A percentile compares a stretch with the other conserved stretches of the same genome.
Conservation (phyloP, 1,140 invertebrate species). For the Proctacanthus coquilletti region DNA sequence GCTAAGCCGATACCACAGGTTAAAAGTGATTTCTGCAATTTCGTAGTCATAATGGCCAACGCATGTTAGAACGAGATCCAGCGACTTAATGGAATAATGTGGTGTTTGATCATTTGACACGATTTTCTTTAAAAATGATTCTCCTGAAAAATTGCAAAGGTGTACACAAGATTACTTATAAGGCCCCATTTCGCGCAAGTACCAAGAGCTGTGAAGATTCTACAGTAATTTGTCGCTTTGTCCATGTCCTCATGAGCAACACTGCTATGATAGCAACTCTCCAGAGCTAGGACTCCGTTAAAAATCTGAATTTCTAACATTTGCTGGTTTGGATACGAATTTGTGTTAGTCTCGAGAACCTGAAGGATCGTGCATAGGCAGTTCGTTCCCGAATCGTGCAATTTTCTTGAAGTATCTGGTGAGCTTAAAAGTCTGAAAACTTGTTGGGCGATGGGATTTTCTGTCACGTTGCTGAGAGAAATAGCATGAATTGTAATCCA, state of each 20-base stretch:
- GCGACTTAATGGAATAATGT: slow-evolving; percentile 69
- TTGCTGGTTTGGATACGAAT: slow-evolving; percentile 35
- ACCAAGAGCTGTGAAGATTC: slow-evolving; percentile 88
- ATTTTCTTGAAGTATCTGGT: slow-evolving; percentile 42
- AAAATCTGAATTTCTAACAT: slow-evolving; percentile 64
- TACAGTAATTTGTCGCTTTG: slow-evolving; percentile 79
- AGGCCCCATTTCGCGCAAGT: not conserved
- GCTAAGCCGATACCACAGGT: slow-evolving; percentile 90
- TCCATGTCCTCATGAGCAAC: slow-evolving; percentile 87
- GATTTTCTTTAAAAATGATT: slow-evolving; percentile 78
- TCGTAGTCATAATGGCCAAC: slow-evolving; percentile 96
- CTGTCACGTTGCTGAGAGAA: slow-evolving; percentile 42
- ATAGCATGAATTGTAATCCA: slow-evolving; percentile 63
- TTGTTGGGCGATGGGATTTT: slow-evolving; percentile 49
- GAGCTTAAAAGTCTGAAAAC: slow-evolving; percentile 53
- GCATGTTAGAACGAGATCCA: slow-evolving; percentile 83
- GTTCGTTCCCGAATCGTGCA: slow-evolving; percentile 85
- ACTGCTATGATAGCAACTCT: slow-evolving; percentile 77
- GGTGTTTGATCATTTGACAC: slow-evolving; percentile 39
- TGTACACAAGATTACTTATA: not conserved
- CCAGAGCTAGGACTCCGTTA: slow-evolving; percentile 61
- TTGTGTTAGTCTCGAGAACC: slow-evolving; percentile 58
- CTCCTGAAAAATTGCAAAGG: slow-evolving; percentile 20
- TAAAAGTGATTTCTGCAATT: slow-evolving; percentile 94
- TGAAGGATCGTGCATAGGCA: slow-evolving; percentile 76